Percentiles rank a stretch among this genome's conserved stretches.
Conservation (phyloP, 2,888 invertebrate species). For the Tipula confusa region DNA sequence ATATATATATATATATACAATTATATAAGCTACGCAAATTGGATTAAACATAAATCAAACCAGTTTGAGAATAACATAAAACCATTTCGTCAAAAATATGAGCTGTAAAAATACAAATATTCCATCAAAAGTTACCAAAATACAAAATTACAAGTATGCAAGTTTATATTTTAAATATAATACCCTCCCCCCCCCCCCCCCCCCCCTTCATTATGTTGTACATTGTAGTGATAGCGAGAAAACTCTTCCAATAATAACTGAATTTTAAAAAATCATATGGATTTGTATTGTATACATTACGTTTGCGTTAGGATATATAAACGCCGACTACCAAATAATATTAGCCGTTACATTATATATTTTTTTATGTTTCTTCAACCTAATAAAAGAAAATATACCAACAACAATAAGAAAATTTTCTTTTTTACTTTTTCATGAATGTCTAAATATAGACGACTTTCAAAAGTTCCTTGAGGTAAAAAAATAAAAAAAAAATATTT, state of each 20-base stretch:
- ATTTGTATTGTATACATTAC: neutral
- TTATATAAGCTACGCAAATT: neutral
- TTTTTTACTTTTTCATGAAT: neutral
- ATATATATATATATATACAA: neutral
- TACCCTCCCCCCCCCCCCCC: neutral
- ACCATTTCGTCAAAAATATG: no score
- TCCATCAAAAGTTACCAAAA: neutral
- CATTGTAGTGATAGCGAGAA: neutral
- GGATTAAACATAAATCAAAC: neutral
- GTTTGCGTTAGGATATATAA: neutral
- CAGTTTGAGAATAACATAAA: no score
- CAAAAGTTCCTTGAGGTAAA: conserved; percentile 27
- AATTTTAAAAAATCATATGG: neutral
- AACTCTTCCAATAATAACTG: neutral
- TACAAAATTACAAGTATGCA: neutral
- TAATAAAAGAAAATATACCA: neutral
- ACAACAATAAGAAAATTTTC: neutral
- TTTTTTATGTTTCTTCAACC: neutral
- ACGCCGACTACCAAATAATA: neutral
- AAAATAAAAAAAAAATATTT: neutral
- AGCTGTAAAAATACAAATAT: neutral
- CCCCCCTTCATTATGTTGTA: neutral
- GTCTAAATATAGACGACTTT: conserved; percentile 29
- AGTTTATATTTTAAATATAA: neutral
- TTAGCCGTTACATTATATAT: neutral